Evolutionary conservation across 2,797 vertebrate species (phyloP), one percentile per base, ranked within the genome.

Genomic region (Rhynchotus rufescens): DNA sequence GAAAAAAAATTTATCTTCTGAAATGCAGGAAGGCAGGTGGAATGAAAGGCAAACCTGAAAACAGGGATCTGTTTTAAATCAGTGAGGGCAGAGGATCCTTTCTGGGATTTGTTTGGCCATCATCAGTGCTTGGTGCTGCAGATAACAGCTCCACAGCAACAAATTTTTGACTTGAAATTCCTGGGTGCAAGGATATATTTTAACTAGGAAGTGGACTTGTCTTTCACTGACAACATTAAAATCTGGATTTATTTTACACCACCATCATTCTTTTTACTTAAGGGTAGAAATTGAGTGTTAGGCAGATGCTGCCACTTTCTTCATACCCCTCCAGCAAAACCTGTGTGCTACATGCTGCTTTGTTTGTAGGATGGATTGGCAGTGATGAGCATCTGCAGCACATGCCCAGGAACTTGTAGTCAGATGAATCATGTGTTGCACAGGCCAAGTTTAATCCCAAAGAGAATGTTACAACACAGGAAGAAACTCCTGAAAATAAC

Each of bases 231-330:
- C 28, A 60, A 76, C 15, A n/a, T 72, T 78, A 57, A 86, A 88
- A 85, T 59, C 9, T 32, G 38, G 5, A n/a, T 79, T 47, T 34
- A 28, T 71, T 84, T 77, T 51, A 44, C 72, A 77, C 78, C 86
- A 72, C 90, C 45, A 32, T 26, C 82, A 74, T 34, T 38, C 92
- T 96, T 74, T 56, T 84, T 80, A 66, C 88, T 92, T 75, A 93
- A 77, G 51, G n/a, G 11, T 34, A 73, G 83, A 78, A 62, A 85
- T 75, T 23, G 44, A 38, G 19, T 10, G 5, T 56, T 47, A 44
- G 86, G 84, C 76, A 80, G 81, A 78, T 76, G 66, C 79, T 92
- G 76, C 44, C 66, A 12, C 78, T 75, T 80, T 57, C 86, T 88
- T 62, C 75, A 82, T 85, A 52, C 66, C 84, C 86, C 69, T 92